phyloP scores from a whole-genome alignment of 2,113 vertebrate genomes.

The Accipiter cooperii region DNA sequence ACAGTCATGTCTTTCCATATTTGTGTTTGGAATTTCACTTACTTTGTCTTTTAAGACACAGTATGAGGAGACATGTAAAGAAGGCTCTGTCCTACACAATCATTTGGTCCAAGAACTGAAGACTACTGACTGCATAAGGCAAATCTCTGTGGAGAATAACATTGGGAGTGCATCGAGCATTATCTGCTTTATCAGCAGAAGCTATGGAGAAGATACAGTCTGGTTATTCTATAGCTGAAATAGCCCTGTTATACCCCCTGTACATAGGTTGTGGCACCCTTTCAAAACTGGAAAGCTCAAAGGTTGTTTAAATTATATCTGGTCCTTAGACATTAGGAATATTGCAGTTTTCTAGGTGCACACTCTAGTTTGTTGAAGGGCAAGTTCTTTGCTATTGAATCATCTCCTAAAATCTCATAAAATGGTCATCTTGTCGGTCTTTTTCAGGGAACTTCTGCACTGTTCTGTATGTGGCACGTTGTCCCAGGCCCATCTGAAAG shows the following conservation, averaged over 20 bases:
- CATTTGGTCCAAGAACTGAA: neutral
- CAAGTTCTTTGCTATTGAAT: neutral
- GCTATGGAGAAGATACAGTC: neutral
- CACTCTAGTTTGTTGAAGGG: neutral
- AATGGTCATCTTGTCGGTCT: neutral
- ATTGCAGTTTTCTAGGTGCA: neutral
- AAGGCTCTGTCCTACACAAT: neutral
- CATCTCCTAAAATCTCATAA: neutral
- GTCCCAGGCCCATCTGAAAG: neutral
- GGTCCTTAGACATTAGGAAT: neutral
- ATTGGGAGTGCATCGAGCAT: neutral
- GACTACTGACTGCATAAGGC: neutral
- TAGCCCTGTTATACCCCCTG: neutral
- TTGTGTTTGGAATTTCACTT: neutral
- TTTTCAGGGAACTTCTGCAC: neutral
- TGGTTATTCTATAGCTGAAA: neutral
- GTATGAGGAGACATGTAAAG: neutral
- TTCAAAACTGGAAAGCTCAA: neutral
- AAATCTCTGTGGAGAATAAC: neutral
- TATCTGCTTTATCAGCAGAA: neutral
- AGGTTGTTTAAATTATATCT: neutral
- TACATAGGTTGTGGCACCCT: neutral
- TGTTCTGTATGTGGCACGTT: neutral
- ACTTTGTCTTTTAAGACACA: neutral
- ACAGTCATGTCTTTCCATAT: neutral